A percentile compares a stretch with the other conserved stretches of the same genome.
Conservation (phyloP, 2,888 invertebrate genomes). For the Diarsia dahlii region DNA sequence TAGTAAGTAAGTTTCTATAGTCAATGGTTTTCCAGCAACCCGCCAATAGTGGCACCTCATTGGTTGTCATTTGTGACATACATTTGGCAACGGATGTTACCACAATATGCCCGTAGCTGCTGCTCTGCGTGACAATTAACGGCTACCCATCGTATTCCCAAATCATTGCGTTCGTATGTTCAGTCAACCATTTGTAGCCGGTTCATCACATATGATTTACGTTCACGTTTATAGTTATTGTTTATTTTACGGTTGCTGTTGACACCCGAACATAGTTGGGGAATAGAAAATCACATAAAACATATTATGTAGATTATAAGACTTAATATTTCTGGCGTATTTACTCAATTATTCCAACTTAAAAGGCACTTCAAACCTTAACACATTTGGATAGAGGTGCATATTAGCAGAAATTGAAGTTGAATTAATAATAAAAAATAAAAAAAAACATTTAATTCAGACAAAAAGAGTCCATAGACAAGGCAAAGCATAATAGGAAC, state of each 20-base stretch:
- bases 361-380: constrained; percentile 52
- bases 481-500: no score
- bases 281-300: background rate
- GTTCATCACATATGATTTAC: constrained; percentile 37
- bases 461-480: no score
- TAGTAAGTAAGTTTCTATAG: background rate
- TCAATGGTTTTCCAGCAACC: background rate
- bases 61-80: constrained; percentile 39
- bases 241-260: constrained; percentile 19
- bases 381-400: no score
- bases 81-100: constrained; percentile 35
- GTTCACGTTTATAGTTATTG: constrained; percentile 20
- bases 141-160: constrained; percentile 21
- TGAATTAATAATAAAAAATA: no score
- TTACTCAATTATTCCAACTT: constrained; percentile 32
- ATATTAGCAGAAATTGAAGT: no score
- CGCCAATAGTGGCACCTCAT: background rate
- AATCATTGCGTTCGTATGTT: constrained; percentile 42
- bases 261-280: background rate
- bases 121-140: constrained; percentile 51
- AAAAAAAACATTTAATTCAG: no score
- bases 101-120: constrained; percentile 56
- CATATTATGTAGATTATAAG: background rate
- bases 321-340: background rate
- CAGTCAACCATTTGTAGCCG: constrained; percentile 15